Base-by-base conservation (phyloP, 2,888 invertebrate genomes). In the Acronicta leporina region DNA sequence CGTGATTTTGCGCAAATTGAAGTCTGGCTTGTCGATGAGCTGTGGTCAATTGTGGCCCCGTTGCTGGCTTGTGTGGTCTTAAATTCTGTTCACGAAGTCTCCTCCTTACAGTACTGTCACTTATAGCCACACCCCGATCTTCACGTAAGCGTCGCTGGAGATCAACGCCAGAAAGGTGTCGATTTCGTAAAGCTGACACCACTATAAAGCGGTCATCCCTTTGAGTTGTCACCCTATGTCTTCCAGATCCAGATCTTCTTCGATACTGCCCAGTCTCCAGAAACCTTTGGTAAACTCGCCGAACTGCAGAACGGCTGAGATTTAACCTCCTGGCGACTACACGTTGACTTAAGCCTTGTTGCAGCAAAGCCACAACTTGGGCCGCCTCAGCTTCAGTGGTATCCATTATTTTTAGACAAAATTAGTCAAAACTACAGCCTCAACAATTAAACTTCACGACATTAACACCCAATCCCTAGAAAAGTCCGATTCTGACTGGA, bases 191-290 rank as follows among this genome's bases (percentile, higher is more conserved):
- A n/a, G n/a, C 35, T 43, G 54, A 35, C 40, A 50, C 35, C 44
- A 48, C 55, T 35, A 63, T 53, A 54, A 57, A 63, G 44, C 50
- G 57, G 48, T 63, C 54, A 27, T 63, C 62, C 25, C 45, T 44
- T 54, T 52, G 16, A 20, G 45, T 53, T 57, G 60, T 63, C 44
- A 56, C 49, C 40, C 65, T 41, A 13, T 49, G 41, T 56, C 64
- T 55, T 51, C 55, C 52, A 64, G 59, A 64, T 52, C 56, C 51
- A 47, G 56, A 43, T 59, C 69, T 62, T 58, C 62, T 57, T 50
- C 59, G 62, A 41, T 64, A 65, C 62, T 64, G 42, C 44, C 55
- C 68, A 42, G 63, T 68, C 58, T 63, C 61, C 14, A 61, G 42
- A 51, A 52, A 63, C 40, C 67, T 50, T 50, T 57, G 46, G 48